phyloP scores from a whole-genome alignment of 2,888 invertebrate genomes.

The Ptycholaimellus sp. region DNA sequence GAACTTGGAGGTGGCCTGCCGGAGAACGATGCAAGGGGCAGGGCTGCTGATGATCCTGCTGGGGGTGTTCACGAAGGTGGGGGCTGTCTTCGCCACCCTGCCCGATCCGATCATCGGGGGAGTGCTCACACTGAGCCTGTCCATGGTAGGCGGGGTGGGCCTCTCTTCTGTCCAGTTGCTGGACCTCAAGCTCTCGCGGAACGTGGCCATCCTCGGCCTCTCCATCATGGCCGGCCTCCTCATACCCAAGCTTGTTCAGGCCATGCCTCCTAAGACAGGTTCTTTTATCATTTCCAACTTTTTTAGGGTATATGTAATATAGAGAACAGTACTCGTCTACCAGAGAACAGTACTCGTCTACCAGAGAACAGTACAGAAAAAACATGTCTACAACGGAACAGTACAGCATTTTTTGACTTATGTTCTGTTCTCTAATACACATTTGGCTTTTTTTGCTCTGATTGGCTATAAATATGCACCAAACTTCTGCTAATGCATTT shows the following conservation, averaged over 20 bases:
- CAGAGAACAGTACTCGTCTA: too few relatives aligned
- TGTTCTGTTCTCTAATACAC: too few relatives aligned
- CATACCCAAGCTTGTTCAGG: conserved; percentile 13
- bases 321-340: too few relatives aligned
- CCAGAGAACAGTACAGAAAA: too few relatives aligned
- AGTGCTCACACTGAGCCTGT: conserved; percentile 25
- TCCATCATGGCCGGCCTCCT: conserved; percentile 58
- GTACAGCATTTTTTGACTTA: too few relatives aligned
- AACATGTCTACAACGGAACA: too few relatives aligned
- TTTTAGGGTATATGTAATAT: too few relatives aligned
- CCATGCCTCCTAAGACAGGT: conserved; percentile 3
- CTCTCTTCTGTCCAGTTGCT: conserved; percentile 43
- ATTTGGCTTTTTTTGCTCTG: too few relatives aligned
- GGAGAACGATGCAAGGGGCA: conserved; percentile 28
- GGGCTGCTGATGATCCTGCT: conserved; percentile 28
- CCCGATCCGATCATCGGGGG: conserved; percentile 32
- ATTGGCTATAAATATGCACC: too few relatives aligned
- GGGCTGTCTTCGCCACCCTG: conserved; percentile 31
- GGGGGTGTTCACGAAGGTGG: conserved; percentile 31
- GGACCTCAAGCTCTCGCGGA: conserved; percentile 54
- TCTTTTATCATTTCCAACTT: not conserved
- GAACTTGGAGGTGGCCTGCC: conserved; percentile 27
- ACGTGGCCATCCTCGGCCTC: conserved; percentile 63
- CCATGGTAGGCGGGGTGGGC: conserved; percentile 26
- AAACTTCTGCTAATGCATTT: too few relatives aligned